These are phyloP conservation scores for Enteromius trimaculatus DNA, from an alignment of 2,797 vertebrate species.

Conservation along the genomic window DNA sequence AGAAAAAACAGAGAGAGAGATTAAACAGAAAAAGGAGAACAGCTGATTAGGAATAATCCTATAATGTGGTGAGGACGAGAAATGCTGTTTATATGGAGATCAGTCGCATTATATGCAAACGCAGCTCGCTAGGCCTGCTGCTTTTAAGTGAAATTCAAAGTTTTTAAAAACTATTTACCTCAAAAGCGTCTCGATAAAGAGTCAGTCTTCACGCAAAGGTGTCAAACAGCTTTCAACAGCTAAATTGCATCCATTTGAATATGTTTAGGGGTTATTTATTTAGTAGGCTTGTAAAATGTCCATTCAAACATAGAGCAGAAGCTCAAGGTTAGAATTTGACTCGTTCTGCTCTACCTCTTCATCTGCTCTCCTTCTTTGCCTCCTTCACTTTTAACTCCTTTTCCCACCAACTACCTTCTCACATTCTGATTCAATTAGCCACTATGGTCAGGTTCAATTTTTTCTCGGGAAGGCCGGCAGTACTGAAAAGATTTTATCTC, in stretches of 20 bases:
- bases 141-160: constrained; percentile 50
- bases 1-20: constrained; percentile 29
- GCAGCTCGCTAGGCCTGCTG: constrained; percentile 26
- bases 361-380: constrained; percentile 47
- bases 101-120: constrained; percentile 54
- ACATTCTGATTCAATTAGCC: constrained; percentile 79
- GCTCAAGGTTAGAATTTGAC: constrained; percentile 25
- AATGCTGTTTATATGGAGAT: constrained; percentile 45
- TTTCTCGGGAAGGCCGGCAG: constrained; percentile 67
- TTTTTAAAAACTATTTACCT: constrained; percentile 42
- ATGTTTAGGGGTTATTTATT: constrained; percentile 64
- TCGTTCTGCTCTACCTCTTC: constrained; percentile 6
- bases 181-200: constrained; percentile 46
- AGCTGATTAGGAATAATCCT: constrained; percentile 57
- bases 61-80: constrained; percentile 42
- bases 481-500: constrained; percentile 74
- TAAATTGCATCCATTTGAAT: constrained; percentile 57
- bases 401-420: constrained; percentile 72
- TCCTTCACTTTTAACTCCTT: constrained; percentile 57
- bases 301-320: constrained; percentile 28
- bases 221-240: constrained; percentile 49
- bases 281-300: constrained; percentile 51
- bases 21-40: constrained; percentile 44
- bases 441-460: constrained; percentile 75
- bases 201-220: constrained; percentile 20